Evolutionary conservation across 2,113 vertebrate species (phyloP).

Genomic region (Corydoras sp.): DNA sequence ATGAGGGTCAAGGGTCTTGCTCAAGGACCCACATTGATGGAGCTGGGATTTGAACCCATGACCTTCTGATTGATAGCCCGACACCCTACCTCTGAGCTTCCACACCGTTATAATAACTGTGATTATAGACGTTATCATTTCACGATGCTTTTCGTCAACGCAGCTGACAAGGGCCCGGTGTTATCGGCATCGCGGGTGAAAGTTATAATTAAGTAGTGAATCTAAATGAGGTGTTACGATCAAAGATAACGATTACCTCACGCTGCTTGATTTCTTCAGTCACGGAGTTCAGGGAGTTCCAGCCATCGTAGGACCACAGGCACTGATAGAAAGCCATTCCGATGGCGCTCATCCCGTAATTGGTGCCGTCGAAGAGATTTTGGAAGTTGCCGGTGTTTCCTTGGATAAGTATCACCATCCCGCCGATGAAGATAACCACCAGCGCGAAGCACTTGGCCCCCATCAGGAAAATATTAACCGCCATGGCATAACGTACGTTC

Average conservation of each 20-base stretch:
- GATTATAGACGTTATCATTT: too few species aligned
- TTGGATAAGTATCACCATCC: constrained; percentile 60
- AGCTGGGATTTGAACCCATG: too few species aligned
- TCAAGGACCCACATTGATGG: too few species aligned
- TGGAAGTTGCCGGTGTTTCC: constrained; percentile 62
- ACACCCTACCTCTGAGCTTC: too few species aligned
- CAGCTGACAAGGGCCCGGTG: not conserved
- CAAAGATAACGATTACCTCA: constrained; percentile 57
- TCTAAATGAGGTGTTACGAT: not conserved
- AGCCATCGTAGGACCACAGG: constrained; percentile 80
- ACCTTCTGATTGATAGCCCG: too few species aligned
- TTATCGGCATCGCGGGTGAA: too few species aligned
- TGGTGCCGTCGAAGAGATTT: constrained; percentile 67
- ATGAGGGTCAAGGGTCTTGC: too few species aligned
- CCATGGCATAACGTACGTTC: constrained; percentile 62
- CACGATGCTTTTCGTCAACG: too few species aligned
- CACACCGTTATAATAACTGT: too few species aligned
- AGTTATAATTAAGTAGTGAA: too few species aligned
- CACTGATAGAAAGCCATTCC: constrained; percentile 80
- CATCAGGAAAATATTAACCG: constrained; percentile 64
- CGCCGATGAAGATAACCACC: constrained; percentile 61
- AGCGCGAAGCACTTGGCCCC: constrained; percentile 66
- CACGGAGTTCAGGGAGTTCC: constrained; percentile 78
- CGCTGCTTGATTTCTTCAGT: constrained; percentile 78
- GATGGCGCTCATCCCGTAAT: constrained; percentile 54